A percentile compares a stretch with the other conserved stretches of the same genome.
phyloP scores from a whole-genome alignment of 2,113 vertebrate genomes.

The Pseudorectes ferrugineus region DNA sequence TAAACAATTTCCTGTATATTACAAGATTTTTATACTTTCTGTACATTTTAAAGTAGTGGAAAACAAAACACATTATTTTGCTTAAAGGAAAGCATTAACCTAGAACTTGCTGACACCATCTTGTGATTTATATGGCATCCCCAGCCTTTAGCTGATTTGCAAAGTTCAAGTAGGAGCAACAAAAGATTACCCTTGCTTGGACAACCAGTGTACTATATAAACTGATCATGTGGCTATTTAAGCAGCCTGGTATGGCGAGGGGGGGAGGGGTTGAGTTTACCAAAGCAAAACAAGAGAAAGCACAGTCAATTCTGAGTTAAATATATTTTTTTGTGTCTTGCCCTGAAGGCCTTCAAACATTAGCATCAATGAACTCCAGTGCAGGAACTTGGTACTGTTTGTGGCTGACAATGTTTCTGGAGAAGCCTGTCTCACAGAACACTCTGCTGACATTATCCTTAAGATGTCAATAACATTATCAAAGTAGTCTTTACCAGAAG shows the following conservation, averaged over 20 bases:
- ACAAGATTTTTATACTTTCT: not conserved
- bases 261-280: not conserved
- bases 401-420: not conserved
- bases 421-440: not conserved
- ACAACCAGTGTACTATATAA: not conserved
- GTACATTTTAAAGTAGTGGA: not conserved
- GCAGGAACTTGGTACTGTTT: not conserved
- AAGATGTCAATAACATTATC: not conserved
- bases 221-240: not conserved
- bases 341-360: not conserved
- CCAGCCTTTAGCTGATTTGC: not conserved
- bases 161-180: not conserved
- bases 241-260: not conserved
- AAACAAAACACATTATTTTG: not conserved
- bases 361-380: not conserved
- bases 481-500: not conserved
- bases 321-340: not conserved
- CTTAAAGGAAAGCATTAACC: not conserved
- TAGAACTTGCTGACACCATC: not conserved
- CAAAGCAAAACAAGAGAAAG: not conserved
- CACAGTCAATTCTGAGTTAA: not conserved
- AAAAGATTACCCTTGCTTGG: not conserved
- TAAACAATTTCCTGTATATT: not conserved
- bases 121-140: not conserved
- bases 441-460: not conserved